These are phyloP conservation scores for Pristionchus japonicus DNA, from an alignment of 2,888 invertebrate genomes.

Conservation along the genomic window DNA sequence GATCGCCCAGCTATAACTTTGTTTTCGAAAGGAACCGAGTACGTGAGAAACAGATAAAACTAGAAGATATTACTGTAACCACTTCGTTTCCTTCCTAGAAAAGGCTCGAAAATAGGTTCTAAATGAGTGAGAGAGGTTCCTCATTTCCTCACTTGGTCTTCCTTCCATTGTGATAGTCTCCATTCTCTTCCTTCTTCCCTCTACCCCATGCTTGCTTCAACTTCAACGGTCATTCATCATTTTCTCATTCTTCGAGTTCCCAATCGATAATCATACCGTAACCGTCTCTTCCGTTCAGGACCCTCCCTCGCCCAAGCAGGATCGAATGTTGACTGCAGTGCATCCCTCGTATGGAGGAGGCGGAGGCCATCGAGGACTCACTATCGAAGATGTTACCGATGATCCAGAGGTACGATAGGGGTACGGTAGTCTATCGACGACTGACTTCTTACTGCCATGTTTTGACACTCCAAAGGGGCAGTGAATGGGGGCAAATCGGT, in stretches of 20 bases:
- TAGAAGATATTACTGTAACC: background rate
- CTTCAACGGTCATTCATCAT: background rate
- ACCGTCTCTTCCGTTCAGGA: background rate
- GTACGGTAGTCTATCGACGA: background rate
- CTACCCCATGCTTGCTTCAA: background rate
- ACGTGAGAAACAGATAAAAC: background rate
- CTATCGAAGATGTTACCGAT: constrained; percentile 53
- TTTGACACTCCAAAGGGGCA: background rate
- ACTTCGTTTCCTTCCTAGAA: background rate
- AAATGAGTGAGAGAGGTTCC: background rate
- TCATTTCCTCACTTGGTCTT: constrained; percentile 20
- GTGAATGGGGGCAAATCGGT: constrained; percentile 2
- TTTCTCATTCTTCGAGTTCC: background rate
- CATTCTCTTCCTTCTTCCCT: background rate
- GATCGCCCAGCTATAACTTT: background rate
- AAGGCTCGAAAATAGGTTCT: background rate
- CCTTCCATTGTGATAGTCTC: background rate
- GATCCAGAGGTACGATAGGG: constrained; percentile 50
- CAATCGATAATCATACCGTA: background rate
- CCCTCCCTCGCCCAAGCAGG: constrained; percentile 5
- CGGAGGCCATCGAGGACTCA: constrained; percentile 45
- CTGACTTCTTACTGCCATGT: constrained; percentile 6
- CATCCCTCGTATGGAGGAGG: constrained; percentile 50
- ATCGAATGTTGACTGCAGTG: constrained; percentile 50
- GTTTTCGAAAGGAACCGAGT: background rate